Percentiles rank a stretch among this genome's conserved stretches.
These are phyloP conservation scores for Papilio machaon DNA, from an alignment of 1,140 invertebrate species.

Conservation along the genomic window DNA sequence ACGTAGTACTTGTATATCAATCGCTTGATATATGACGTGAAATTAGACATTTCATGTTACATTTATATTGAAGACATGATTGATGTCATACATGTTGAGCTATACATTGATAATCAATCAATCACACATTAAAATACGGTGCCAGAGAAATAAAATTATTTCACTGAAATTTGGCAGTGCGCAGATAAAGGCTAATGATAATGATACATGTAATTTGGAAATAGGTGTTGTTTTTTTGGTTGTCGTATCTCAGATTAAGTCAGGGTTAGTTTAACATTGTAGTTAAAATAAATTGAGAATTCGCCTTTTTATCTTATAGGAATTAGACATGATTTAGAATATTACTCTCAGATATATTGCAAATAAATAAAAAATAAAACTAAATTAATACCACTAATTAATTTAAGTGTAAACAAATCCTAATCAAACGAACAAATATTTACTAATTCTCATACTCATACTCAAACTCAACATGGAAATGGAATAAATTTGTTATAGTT, in stretches of 20 bases:
- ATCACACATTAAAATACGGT: not conserved
- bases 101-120: slow-evolving; percentile 2
- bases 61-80: slow-evolving; percentile 20
- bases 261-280: not conserved
- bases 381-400: not conserved
- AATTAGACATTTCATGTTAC: slow-evolving; percentile 10
- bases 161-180: not conserved
- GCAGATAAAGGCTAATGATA: too few relatives aligned
- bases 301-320: too few relatives aligned
- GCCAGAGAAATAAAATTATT: not conserved
- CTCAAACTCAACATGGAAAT: too few relatives aligned
- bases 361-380: not conserved
- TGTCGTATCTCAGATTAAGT: too few relatives aligned
- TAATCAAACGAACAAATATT: not conserved
- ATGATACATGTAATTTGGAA: not conserved
- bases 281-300: not conserved
- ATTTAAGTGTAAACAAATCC: not conserved
- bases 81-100: not conserved
- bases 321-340: too few relatives aligned
- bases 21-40: not conserved
- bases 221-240: not conserved
- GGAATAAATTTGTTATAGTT: not conserved
- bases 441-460: not conserved
- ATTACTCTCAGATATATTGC: too few relatives aligned
- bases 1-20: not conserved